Evolutionary conservation across 2,113 vertebrate genomes (phyloP).

Genomic region (Halichoerus grypus): DNA sequence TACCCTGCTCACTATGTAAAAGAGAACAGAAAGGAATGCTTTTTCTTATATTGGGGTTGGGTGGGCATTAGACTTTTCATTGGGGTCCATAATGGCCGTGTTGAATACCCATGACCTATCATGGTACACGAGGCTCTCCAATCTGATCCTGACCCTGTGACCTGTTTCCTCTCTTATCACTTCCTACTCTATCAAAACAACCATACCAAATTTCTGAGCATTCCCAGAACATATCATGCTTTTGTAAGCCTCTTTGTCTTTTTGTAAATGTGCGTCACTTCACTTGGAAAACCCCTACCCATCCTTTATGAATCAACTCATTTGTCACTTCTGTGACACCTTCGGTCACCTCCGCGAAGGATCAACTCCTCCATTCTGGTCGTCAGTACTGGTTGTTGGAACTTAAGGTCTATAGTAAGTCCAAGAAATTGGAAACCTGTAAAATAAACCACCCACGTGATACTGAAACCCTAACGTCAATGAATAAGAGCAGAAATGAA

Average conservation of each 20-base stretch:
- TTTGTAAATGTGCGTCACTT: neutral
- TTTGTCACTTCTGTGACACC: neutral
- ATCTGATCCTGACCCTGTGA: neutral
- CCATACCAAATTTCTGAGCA: neutral
- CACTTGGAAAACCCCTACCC: neutral
- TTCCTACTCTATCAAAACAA: neutral
- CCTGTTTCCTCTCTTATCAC: neutral
- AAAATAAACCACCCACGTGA: neutral
- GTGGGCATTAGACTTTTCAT: neutral
- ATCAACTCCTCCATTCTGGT: neutral
- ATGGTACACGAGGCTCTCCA: neutral
- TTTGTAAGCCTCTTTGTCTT: neutral
- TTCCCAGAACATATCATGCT: neutral
- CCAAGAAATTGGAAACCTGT: neutral
- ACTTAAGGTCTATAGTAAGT: neutral
- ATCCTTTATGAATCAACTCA: conserved; percentile 12
- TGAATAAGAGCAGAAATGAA: neutral
- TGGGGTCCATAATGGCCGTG: neutral
- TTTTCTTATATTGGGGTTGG: neutral
- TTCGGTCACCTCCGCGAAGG: neutral
- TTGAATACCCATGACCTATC: neutral
- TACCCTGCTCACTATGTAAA: neutral
- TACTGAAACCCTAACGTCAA: neutral
- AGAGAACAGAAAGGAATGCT: neutral
- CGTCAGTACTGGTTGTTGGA: neutral